Evolutionary conservation across 2,797 vertebrate genomes (phyloP).

Genomic region (Tapirus indicus): DNA sequence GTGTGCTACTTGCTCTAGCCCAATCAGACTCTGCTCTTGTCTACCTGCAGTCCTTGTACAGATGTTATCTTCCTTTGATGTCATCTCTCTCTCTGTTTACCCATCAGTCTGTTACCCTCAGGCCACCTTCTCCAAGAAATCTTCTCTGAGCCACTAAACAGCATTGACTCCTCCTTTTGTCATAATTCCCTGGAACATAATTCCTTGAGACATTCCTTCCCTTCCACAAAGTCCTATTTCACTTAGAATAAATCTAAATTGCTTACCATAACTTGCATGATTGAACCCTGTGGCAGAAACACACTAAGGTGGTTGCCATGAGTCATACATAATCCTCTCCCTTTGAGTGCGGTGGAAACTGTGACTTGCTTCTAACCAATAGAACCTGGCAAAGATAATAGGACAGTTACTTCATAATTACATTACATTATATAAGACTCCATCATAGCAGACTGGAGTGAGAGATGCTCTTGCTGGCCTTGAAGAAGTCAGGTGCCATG

Average conservation of each 20-base stretch:
- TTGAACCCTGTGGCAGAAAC: not conserved
- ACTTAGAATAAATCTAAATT: constrained; percentile 1
- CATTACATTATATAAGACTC: not conserved
- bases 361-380: not conserved
- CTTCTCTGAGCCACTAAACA: not conserved
- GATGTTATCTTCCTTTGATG: not conserved
- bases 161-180: not conserved
- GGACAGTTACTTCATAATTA: not conserved
- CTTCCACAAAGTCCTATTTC: not conserved
- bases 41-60: not conserved
- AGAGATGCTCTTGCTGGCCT: not conserved
- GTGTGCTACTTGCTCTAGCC: not conserved
- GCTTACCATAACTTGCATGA: not conserved
- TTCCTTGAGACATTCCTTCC: not conserved
- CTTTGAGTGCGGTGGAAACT: not conserved
- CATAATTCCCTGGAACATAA: not conserved
- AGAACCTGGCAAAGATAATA: not conserved
- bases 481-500: not conserved
- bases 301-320: not conserved
- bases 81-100: not conserved
- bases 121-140: not conserved
- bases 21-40: not conserved
- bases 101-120: not conserved
- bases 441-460: not conserved
- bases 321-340: not conserved